A percentile compares a stretch with the other conserved stretches of the same genome.
phyloP scores from a whole-genome alignment of 2,113 vertebrate species.

The Solenodon paradoxus region DNA sequence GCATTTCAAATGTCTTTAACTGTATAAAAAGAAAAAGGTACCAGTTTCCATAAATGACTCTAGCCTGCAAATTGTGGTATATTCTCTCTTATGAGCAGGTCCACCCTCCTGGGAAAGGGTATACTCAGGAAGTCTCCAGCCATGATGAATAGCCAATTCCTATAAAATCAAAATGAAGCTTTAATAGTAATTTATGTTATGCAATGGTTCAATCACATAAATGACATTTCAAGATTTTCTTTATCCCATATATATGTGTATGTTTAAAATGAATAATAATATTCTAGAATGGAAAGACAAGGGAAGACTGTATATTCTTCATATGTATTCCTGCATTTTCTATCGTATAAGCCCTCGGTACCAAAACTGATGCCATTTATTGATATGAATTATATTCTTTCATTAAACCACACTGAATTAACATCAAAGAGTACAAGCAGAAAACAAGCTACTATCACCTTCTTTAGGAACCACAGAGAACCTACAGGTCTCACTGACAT shows the following conservation, averaged over 20 bases:
- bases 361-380: not conserved
- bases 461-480: not conserved
- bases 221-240: not conserved
- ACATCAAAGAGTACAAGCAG: not conserved
- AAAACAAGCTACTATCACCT: not conserved
- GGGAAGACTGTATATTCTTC: not conserved
- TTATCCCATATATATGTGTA: not conserved
- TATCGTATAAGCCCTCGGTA: not conserved
- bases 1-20: constrained; percentile 16
- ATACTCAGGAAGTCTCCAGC: constrained; percentile 92
- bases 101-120: constrained; percentile 86
- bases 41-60: constrained; percentile 90
- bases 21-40: constrained; percentile 66
- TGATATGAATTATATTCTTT: not conserved
- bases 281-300: constrained; percentile 4
- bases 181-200: not conserved
- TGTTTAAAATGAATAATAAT: constrained; percentile 17
- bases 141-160: constrained; percentile 90
- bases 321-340: not conserved
- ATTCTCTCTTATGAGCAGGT: constrained; percentile 89
- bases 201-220: not conserved
- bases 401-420: not conserved
- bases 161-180: constrained; percentile 66
- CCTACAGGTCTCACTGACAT: not conserved
- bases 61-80: constrained; percentile 89